Conservation (phyloP, 2,888 invertebrate genomes). For the Hyposoter didymator region DNA sequence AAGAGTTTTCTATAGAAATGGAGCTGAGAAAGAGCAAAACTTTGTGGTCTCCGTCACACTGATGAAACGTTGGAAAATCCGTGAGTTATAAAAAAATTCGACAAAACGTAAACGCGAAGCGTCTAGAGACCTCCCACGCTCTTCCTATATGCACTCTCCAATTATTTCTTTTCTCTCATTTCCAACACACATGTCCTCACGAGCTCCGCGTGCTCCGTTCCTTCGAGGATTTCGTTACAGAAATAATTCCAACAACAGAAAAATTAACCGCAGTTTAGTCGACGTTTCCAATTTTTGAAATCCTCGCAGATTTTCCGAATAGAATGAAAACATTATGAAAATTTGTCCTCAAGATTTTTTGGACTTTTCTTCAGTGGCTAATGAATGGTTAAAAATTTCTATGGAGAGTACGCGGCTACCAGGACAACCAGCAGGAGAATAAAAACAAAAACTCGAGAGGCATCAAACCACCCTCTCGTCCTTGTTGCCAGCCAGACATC, state of each 20-base stretch:
- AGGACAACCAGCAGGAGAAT: constrained; percentile 24
- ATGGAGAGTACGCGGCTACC: not conserved
- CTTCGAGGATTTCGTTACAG: not conserved
- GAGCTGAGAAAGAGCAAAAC: not conserved
- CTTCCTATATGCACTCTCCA: constrained; percentile 4
- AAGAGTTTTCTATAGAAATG: not conserved
- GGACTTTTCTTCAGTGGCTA: too few species aligned
- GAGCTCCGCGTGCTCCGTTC: not conserved
- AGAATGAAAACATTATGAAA: too few species aligned
- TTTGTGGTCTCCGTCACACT: not conserved
- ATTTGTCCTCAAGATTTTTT: too few species aligned
- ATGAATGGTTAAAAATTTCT: not conserved
- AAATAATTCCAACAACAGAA: not conserved
- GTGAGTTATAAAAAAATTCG: constrained; percentile 72
- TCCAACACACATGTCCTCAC: not conserved
- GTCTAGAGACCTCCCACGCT: constrained; percentile 30
- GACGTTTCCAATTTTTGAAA: too few species aligned
- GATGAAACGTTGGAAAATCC: constrained; percentile 73
- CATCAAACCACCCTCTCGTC: constrained; percentile 67
- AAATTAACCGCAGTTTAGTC: not conserved
- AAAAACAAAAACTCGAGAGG: constrained; percentile 49
- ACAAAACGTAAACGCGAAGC: constrained; percentile 33
- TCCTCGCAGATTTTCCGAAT: too few species aligned
- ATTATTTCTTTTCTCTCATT: not conserved
- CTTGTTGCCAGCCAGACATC: constrained; percentile 81